Base-by-base conservation (phyloP, 2,888 invertebrate species). In the Nymphalis polychloros region DNA sequence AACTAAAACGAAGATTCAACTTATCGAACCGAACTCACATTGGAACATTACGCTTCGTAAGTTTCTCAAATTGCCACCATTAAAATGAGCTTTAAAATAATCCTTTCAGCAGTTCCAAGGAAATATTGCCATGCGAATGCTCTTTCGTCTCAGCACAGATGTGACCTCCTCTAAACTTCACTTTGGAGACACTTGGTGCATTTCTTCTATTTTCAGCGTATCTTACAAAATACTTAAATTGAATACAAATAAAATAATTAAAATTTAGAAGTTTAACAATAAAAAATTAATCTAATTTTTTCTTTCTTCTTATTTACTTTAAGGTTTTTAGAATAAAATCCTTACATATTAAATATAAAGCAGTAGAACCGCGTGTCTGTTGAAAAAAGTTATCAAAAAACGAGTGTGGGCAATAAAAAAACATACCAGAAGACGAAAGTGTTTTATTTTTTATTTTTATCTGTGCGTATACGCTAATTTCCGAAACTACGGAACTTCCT, bases 1-100 rank as follows among this genome's bases (percentile, higher is more conserved):
- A 72, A 70, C 64, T 69, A 59, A 67, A 71, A 68, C 59, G 62
- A 69, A 59, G 59, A 63, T 64, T 50, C 61, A 64, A 69, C 47
- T 68, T 71, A 72, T 73, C 70, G 68, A 70, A 67, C 64, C 55
- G 63, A 50, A 59, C 63, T 49, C 70, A 70, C 47, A 63, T 72
- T 63, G 75, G 75, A 75, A 70, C 75, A 78, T 77, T 76, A 79
- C 74, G 77, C 73, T 76, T 74, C 79, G 78, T 81, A 78, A 80
- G 74, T 79, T 78, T 73, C 76, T 74, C 70, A 76, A 82, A 83
- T 81, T 75, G 81, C 75, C 67, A 72, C 82, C 79, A 83, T 85
- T 85, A 85, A 84, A 84, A 81, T 84, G 77, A 83, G 82, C 83
- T 85, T 84, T 83, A 83, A 84, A 84, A 84, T 85, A 85, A 84